Percentiles rank a stretch among this genome's conserved stretches.
Conservation (phyloP, 2,797 vertebrate genomes). For the Chaetophractus vellerosus region DNA sequence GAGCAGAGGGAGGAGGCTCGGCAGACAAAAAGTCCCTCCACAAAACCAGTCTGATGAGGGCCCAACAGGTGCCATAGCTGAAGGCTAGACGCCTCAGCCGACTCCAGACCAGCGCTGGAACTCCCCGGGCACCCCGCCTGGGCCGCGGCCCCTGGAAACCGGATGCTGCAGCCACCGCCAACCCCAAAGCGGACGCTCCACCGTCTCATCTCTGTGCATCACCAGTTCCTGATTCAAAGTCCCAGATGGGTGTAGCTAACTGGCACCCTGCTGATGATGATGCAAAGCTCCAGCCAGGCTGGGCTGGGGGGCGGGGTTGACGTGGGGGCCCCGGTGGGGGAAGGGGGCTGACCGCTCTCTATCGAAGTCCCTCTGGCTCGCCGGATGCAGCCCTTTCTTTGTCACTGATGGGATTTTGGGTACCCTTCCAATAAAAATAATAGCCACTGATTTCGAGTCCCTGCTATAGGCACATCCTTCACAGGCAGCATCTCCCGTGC, state of each 20-base stretch:
- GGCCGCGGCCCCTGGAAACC: not conserved
- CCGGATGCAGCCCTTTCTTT: not conserved
- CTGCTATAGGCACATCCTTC: not conserved
- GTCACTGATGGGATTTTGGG: not conserved
- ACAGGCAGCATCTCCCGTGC: not conserved
- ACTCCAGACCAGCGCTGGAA: not conserved
- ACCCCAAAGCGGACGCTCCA: not conserved
- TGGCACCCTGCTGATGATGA: not conserved
- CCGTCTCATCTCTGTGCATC: slow-evolving; percentile 28
- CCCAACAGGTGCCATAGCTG: not conserved
- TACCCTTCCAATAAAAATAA: slow-evolving; percentile 57
- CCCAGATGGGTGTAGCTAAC: not conserved
- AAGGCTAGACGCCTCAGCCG: not conserved
- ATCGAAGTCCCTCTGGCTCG: not conserved
- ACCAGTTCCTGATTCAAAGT: slow-evolving; percentile 28
- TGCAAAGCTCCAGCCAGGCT: not conserved
- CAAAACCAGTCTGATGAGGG: slow-evolving; percentile 26
- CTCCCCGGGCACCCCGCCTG: not conserved
- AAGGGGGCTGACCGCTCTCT: not conserved
- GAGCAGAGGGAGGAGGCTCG: no score
- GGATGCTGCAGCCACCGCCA: not conserved
- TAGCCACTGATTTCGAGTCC: slow-evolving; percentile 3
- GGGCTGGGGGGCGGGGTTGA: not conserved
- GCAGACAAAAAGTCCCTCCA: slow-evolving; percentile 49
- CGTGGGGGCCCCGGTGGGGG: no score